Percentiles rank a stretch among this genome's conserved stretches.
Conservation (phyloP, 64 coral and sea anemone species). For the Anthopleura sola region DNA sequence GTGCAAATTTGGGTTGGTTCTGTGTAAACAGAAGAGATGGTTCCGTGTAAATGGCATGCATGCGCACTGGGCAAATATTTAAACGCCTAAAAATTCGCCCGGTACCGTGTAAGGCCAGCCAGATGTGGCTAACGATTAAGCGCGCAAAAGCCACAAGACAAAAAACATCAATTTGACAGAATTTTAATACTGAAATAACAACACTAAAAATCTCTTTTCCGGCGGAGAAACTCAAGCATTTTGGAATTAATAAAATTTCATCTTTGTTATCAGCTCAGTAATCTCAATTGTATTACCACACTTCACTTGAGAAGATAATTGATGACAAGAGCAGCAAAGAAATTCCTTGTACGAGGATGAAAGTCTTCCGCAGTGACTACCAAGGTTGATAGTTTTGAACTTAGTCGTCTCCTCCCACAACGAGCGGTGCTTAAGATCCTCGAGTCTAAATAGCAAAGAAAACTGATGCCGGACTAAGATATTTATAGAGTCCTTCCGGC, state of each 20-base stretch:
- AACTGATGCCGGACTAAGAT: slow-evolving; percentile 1
- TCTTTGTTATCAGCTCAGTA: not conserved
- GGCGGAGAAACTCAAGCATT: not conserved
- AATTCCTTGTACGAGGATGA: not conserved
- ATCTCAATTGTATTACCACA: not conserved
- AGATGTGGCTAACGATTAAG: too few relatives aligned
- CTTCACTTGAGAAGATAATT: not conserved
- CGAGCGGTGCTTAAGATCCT: slow-evolving; percentile 1
- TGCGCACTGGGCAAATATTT: too few relatives aligned
- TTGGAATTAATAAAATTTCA: not conserved
- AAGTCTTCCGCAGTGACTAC: not conserved
- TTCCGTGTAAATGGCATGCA: too few relatives aligned
- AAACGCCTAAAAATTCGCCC: too few relatives aligned
- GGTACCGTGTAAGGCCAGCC: too few relatives aligned
- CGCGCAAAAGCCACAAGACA: not conserved
- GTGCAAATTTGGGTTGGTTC: too few relatives aligned
- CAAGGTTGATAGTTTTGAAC: slow-evolving; percentile 11
- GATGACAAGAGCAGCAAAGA: not conserved
- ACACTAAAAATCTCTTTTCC: not conserved
- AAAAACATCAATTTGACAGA: not conserved
- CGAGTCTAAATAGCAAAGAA: not conserved
- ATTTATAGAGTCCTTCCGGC: slow-evolving; percentile 14
- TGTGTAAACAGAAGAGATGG: too few relatives aligned
- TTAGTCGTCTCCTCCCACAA: not conserved
- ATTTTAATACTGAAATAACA: not conserved